phyloP scores from a whole-genome alignment of 2,113 vertebrate species.

The Planiliza haematocheilus region DNA sequence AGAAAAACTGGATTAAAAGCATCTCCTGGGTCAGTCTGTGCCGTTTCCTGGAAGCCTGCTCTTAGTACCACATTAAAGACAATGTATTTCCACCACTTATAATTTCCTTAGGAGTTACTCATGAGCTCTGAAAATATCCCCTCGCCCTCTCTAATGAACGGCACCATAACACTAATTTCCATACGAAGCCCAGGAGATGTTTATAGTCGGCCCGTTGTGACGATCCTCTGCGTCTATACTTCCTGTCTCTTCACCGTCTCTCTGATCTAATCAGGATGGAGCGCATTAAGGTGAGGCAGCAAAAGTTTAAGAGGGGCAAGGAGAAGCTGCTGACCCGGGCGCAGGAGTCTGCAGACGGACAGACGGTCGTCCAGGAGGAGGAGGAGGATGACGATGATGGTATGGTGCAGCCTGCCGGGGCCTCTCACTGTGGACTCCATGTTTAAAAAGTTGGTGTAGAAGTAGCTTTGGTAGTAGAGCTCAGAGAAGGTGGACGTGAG shows the following conservation, averaged over 20 bases:
- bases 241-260: slow-evolving; percentile 49
- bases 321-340: slow-evolving; percentile 93
- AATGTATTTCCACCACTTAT: slow-evolving; percentile 65
- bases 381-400: slow-evolving; percentile 92
- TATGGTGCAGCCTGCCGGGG: slow-evolving; percentile 71
- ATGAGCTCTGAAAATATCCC: slow-evolving; percentile 48
- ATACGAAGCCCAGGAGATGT: slow-evolving; percentile 40
- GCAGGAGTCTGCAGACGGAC: slow-evolving; percentile 91
- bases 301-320: slow-evolving; percentile 98
- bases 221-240: slow-evolving; percentile 57
- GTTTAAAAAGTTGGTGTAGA: background rate
- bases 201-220: slow-evolving; percentile 38
- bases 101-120: slow-evolving; percentile 50
- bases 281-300: slow-evolving; percentile 96
- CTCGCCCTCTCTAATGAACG: slow-evolving; percentile 58
- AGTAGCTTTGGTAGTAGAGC: background rate
- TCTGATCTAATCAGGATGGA: slow-evolving; percentile 92
- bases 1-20: slow-evolving; percentile 31
- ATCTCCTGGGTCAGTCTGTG: slow-evolving; percentile 17
- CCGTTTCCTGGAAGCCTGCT: slow-evolving; percentile 50
- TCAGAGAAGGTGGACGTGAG: slow-evolving; percentile 3
- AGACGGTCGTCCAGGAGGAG: slow-evolving; percentile 81
- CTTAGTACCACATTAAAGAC: slow-evolving; percentile 41
- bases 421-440: background rate
- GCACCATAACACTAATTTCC: slow-evolving; percentile 50